Conservation (phyloP, 2,888 invertebrate species). For the Drosophila borborema region DNA sequence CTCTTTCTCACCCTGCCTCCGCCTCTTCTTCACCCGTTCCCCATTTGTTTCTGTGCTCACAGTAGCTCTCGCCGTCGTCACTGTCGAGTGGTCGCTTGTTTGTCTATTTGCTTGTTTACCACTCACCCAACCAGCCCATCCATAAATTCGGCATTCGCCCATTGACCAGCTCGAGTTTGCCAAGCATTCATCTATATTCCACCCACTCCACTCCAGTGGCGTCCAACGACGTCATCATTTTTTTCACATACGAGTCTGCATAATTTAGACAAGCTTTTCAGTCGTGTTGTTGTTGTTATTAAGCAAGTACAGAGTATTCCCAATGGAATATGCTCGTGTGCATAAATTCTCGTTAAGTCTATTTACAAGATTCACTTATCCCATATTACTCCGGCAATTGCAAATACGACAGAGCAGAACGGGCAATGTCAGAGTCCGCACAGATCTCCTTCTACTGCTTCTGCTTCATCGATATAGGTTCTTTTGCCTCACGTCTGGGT, state of each 20-base stretch:
- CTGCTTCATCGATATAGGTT: conserved; percentile 28
- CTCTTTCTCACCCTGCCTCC: conserved; percentile 13
- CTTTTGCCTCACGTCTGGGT: conserved; percentile 30
- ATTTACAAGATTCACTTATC: conserved; percentile 20
- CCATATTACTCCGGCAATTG: conserved; percentile 12
- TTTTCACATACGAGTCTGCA: conserved; percentile 30
- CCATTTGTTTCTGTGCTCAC: conserved; percentile 29
- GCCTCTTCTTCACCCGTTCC: neutral
- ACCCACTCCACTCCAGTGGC: conserved; percentile 32
- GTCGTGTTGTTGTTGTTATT: conserved; percentile 48
- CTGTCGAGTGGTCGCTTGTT: conserved; percentile 63
- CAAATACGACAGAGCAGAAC: conserved; percentile 36
- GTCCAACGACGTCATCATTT: conserved; percentile 67
- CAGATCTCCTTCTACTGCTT: neutral
- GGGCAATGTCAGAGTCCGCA: neutral
- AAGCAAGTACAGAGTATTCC: conserved; percentile 63
- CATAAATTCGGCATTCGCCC: conserved; percentile 21
- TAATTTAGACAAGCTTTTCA: conserved; percentile 70
- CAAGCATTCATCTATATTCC: conserved; percentile 35
- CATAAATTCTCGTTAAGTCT: conserved; percentile 65
- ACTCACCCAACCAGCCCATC: conserved; percentile 24
- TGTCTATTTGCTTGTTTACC: conserved; percentile 67
- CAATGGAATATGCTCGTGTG: conserved; percentile 73
- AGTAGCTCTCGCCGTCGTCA: conserved; percentile 30
- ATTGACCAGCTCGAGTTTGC: conserved; percentile 34